Base-by-base conservation (phyloP, 35 echinoderm and acorn worm genomes). In the Chiridota heheva region DNA sequence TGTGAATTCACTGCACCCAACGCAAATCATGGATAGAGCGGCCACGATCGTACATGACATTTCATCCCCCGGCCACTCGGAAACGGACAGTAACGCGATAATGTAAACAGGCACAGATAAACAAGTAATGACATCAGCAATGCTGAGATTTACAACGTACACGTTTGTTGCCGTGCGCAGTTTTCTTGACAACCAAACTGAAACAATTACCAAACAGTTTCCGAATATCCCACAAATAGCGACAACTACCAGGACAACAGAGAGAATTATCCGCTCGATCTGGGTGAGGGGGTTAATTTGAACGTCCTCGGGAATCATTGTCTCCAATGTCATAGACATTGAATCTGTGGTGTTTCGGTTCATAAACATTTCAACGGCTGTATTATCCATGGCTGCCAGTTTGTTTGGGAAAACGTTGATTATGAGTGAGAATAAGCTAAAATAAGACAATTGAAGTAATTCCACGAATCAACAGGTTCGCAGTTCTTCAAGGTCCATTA, bases 141-240 rank as follows among this genome's bases (percentile, higher is more conserved):
- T 27, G 66, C 83, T 86, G 4, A 97, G 83, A 49, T 91, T 97
- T 46, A 97, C 94, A 17, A 97, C 88, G 72, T 91, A 97, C 2
- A 89, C 88, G 58, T 97, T 97, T 2, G 94, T 91, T 12, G 80
- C 81, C n/a, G 88, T 97, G 18, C 89, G 84, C 46, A 97, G 63
- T 63, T 82, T 80, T 10, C 81, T 63, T 13, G 88, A 91, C 13
- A 97, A 33, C 39, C 78, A 40, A 20, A 91, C 90, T 7, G 89
- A 38, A 17, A 91, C 16, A 6, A 97, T 86, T 28, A 97, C 94
- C 39, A 97, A 63, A 44, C 53, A 62, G 63, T 97, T 97, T 2
- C 94, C 94, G n/a, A 91, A 69, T 43, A 81, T 83, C 40, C 94
- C 94, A 60, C 73, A 43, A 2, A 97, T 44, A 31, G 83, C 28